Conservation (phyloP, 1,140 invertebrate genomes). For the Anastrepha ludens region DNA sequence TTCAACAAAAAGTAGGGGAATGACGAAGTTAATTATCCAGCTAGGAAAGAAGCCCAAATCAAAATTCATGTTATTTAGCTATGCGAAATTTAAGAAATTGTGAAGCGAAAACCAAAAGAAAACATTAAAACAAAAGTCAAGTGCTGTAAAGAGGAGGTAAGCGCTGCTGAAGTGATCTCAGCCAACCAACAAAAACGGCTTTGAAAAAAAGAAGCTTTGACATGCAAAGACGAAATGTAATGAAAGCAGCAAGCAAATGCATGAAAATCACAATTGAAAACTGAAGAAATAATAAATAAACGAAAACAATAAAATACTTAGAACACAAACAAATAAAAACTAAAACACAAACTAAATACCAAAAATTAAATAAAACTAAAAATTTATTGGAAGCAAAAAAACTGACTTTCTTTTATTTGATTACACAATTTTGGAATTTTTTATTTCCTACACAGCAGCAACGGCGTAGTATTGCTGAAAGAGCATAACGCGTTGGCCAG, state of each 20-base stretch:
- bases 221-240: neutral
- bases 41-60: neutral
- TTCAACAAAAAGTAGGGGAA: neutral
- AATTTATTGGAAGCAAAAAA: conserved; percentile 48
- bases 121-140: neutral
- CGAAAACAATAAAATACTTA: conserved; percentile 14
- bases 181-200: neutral
- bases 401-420: neutral
- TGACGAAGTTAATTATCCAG: neutral
- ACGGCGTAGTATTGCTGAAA: too few relatives aligned
- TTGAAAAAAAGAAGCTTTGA: neutral
- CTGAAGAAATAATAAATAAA: neutral
- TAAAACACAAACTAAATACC: neutral
- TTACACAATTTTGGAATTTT: too few relatives aligned
- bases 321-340: neutral
- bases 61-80: neutral
- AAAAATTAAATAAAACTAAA: conserved; percentile 3
- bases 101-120: neutral
- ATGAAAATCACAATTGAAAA: neutral
- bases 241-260: neutral
- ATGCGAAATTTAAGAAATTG: neutral
- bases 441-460: too few relatives aligned
- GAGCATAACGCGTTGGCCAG: too few relatives aligned
- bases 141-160: neutral
- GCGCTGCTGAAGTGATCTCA: neutral